phyloP scores from a whole-genome alignment of 2,113 vertebrate genomes.

The Oxyura jamaicensis region DNA sequence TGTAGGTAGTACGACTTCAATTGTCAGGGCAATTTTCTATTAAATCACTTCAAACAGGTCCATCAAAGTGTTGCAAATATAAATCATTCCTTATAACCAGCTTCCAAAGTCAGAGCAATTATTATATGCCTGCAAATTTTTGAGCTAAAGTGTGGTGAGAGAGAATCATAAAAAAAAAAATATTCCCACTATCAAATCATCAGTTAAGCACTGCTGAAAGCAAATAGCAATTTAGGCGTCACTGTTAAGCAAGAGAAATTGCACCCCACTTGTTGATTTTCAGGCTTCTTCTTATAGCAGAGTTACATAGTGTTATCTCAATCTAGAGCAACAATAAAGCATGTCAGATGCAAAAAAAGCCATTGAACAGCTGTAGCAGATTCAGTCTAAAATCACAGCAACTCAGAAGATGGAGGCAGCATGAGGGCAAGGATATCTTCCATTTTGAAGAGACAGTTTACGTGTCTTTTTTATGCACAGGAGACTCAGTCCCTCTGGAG shows the following conservation, averaged over 20 bases:
- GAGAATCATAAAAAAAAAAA: not conserved
- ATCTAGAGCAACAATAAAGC: conserved; percentile 27
- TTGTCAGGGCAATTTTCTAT: not conserved
- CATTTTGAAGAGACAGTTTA: not conserved
- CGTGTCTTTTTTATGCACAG: not conserved
- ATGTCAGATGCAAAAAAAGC: not conserved
- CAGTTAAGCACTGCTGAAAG: conserved; percentile 35
- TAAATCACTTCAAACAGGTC: not conserved
- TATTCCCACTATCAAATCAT: conserved; percentile 25
- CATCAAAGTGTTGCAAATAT: not conserved
- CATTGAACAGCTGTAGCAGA: not conserved
- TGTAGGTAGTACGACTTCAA: not conserved
- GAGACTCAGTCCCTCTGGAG: not conserved
- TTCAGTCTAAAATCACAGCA: not conserved
- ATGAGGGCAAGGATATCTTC: not conserved
- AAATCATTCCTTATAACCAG: not conserved
- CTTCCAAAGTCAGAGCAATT: conserved; percentile 15
- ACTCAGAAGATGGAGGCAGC: not conserved
- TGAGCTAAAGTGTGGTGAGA: not conserved
- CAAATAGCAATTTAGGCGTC: conserved; percentile 52
- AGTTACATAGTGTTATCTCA: conserved; percentile 28
- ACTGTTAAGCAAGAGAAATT: conserved; percentile 48
- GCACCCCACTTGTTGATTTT: conserved; percentile 31
- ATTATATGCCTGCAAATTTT: not conserved
- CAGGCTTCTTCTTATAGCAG: not conserved